phyloP scores from a whole-genome alignment of 2,888 invertebrate genomes.

The Drosophila nigricruria region DNA sequence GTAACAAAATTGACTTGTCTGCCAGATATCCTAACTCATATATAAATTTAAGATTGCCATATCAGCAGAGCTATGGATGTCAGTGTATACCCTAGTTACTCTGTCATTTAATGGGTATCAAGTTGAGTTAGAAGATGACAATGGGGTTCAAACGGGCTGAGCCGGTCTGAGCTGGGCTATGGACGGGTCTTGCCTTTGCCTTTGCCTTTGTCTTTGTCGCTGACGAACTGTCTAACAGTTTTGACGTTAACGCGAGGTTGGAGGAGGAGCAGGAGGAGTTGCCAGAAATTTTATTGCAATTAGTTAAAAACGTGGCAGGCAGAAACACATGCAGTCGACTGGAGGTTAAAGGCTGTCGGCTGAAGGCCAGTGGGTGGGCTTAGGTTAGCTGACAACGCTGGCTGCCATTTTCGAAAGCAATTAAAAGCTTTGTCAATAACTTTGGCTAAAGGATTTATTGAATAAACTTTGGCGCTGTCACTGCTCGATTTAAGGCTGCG shows the following conservation, averaged over 20 bases:
- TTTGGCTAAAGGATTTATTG: slow-evolving; percentile 64
- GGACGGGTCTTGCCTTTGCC: slow-evolving; percentile 12
- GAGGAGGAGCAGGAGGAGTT: too few species aligned
- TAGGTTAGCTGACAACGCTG: slow-evolving; percentile 5
- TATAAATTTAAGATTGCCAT: background rate
- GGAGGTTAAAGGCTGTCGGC: background rate
- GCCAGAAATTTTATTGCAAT: slow-evolving; percentile 59
- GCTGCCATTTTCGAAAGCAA: slow-evolving; percentile 57
- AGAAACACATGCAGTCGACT: slow-evolving; percentile 21
- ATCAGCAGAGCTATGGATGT: background rate
- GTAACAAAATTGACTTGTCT: background rate
- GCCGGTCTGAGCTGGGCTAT: background rate
- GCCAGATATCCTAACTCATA: slow-evolving; percentile 2
- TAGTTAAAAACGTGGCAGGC: slow-evolving; percentile 54
- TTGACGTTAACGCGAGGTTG: slow-evolving; percentile 53
- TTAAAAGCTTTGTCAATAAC: slow-evolving; percentile 67
- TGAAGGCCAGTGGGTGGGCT: slow-evolving; percentile 2
- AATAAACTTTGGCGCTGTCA: slow-evolving; percentile 58
- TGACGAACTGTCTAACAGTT: slow-evolving; percentile 48
- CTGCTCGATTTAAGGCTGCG: slow-evolving; percentile 36
- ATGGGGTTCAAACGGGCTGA: too few species aligned
- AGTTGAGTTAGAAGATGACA: background rate
- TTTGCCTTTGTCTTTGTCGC: slow-evolving; percentile 22
- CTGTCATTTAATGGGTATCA: background rate
- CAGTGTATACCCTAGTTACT: background rate